Percentiles rank a stretch among this genome's conserved stretches.
These are phyloP conservation scores for Scomber scombrus DNA, from an alignment of 2,113 vertebrate species.

Conservation along the genomic window DNA sequence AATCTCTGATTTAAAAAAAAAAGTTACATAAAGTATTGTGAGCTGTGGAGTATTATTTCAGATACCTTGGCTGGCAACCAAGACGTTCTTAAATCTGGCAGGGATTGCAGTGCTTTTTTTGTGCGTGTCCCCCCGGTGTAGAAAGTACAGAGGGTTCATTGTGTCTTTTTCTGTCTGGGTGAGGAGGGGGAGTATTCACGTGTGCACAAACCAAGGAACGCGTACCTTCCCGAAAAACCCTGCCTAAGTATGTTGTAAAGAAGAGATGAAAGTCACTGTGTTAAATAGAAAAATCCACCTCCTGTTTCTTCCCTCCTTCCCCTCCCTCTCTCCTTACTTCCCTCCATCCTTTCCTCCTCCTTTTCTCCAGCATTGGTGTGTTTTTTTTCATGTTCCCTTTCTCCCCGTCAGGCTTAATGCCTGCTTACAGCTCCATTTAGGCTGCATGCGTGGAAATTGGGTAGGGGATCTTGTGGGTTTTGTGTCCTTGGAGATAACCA, in stretches of 20 bases:
- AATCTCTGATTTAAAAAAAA: conserved; percentile 68
- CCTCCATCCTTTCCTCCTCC: conserved; percentile 63
- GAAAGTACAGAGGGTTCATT: conserved; percentile 78
- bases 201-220: conserved; percentile 51
- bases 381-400: conserved; percentile 67
- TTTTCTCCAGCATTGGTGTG: conserved; percentile 57
- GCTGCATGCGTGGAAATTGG: conserved; percentile 82
- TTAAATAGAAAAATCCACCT: conserved; percentile 78
- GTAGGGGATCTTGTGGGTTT: conserved; percentile 82
- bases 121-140: conserved; percentile 55
- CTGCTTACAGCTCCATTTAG: conserved; percentile 82
- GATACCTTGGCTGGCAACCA: conserved; percentile 73
- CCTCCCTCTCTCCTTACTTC: conserved; percentile 54
- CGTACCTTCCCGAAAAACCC: conserved; percentile 52
- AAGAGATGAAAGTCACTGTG: conserved; percentile 73
- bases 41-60: conserved; percentile 75
- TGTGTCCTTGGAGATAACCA: conserved; percentile 84
- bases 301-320: conserved; percentile 51
- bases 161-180: conserved; percentile 69
- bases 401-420: conserved; percentile 79
- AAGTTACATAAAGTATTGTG: conserved; percentile 72
- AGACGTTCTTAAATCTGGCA: conserved; percentile 71
- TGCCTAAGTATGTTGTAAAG: conserved; percentile 75
- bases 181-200: conserved; percentile 49
- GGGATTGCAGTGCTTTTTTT: conserved; percentile 55